Evolutionary conservation across 2,113 vertebrate species (phyloP).

Genomic region (Lepus europaeus): DNA sequence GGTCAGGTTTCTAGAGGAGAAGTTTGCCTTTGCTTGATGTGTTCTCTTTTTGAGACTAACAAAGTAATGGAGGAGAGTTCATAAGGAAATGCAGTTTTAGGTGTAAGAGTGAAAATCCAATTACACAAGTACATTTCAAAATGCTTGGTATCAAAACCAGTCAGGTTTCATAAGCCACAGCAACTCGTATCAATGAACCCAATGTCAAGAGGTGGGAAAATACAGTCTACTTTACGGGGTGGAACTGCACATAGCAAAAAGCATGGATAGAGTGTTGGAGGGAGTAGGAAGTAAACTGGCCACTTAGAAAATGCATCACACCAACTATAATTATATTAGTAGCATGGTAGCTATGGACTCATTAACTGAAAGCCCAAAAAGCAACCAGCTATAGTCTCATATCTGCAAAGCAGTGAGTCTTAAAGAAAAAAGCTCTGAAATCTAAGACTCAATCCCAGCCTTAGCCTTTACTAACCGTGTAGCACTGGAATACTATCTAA

Average conservation of each 20-base stretch:
- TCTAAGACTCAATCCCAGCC: slow-evolving; percentile 9
- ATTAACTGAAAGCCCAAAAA: not conserved
- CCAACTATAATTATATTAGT: not conserved
- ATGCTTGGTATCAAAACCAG: not conserved
- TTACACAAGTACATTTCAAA: not conserved
- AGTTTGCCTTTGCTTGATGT: not conserved
- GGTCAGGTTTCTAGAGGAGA: not conserved
- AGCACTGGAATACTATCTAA: not conserved
- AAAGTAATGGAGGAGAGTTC: not conserved
- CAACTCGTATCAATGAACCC: not conserved
- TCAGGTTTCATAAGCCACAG: not conserved
- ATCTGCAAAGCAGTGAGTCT: not conserved
- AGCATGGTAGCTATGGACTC: not conserved
- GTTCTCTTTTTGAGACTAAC: not conserved
- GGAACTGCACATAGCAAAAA: not conserved
- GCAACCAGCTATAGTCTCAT: not conserved
- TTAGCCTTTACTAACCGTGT: not conserved
- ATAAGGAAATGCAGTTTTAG: not conserved
- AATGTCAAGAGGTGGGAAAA: not conserved
- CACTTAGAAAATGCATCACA: not conserved
- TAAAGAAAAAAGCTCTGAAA: not conserved
- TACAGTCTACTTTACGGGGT: not conserved
- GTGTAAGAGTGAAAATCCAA: not conserved
- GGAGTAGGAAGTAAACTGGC: not conserved
- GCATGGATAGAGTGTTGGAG: not conserved